Conservation (phyloP, 2,888 invertebrate genomes). For the Caenorhabditis sp. region DNA sequence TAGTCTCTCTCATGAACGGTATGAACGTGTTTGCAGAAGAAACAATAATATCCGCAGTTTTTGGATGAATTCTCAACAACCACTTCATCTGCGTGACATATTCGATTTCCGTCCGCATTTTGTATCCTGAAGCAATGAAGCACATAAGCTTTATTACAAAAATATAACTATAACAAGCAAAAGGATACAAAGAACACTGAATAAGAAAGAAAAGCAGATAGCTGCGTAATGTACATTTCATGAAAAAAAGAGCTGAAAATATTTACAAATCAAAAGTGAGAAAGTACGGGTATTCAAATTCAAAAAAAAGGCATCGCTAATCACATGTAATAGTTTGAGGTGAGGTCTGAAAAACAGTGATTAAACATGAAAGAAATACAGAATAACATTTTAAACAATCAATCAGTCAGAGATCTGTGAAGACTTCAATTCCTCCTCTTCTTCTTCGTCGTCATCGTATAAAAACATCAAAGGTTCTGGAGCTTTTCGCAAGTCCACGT, state of each 20-base stretch:
- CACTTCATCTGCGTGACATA: conserved; percentile 33
- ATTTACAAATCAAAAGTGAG: conserved; percentile 11
- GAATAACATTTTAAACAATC: no score
- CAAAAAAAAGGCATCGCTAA: conserved; percentile 19
- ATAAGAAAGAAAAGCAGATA: not conserved
- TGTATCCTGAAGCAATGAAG: not conserved
- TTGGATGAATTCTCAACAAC: conserved; percentile 14
- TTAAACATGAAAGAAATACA: conserved; percentile 5
- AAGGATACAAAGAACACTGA: not conserved
- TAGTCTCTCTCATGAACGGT: conserved; percentile 33
- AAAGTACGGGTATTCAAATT: not conserved
- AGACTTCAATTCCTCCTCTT: conserved; percentile 11
- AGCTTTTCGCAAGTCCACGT: conserved; percentile 33
- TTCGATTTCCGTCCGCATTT: no score
- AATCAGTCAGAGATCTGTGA: not conserved
- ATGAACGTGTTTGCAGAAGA: conserved; percentile 40
- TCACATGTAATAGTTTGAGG: conserved; percentile 21
- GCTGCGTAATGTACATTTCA: not conserved
- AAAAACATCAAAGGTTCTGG: not conserved
- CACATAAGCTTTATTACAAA: not conserved
- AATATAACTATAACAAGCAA: conserved; percentile 1
- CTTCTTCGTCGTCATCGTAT: no score
- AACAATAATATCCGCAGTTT: not conserved
- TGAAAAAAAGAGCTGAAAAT: not conserved
- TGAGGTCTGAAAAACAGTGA: not conserved